Evolutionary conservation across 2,797 vertebrate species (phyloP), one percentile per base, ranked within the genome.

Genomic region (Tapera naevia): DNA sequence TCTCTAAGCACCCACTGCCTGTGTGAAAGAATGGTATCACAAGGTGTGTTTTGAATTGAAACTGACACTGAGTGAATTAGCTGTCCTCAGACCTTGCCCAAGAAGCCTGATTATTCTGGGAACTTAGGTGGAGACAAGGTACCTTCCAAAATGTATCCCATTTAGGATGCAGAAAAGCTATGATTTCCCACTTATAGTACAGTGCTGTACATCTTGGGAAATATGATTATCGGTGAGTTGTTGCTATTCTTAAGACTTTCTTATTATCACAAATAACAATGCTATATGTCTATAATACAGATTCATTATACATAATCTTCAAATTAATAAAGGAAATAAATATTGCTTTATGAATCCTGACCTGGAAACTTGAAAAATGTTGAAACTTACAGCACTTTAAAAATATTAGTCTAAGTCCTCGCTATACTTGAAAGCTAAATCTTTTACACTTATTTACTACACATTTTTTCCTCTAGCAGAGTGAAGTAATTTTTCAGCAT

Each of bases 401-500:
- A 93, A 89, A 62, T 82, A 66, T 7, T 65, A 43, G 64, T 65
- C 39, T 75, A 75, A 91, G 78, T 85, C 61, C 32, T 94, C 82
- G 69, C 18, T 66, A 19, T 43, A 35, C 11, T 70, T 86, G 82
- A 92, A 92, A 86, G 53, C 21, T 74, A 76, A 45, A 81, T 71
- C 17, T 5, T 90, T 88, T 80, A 84, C 9, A 41, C 32, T 78
- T 86, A 56, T 58, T 86, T 91, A 67, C 30, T 56, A 35, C 33
- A 72, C 7, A n/a, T 41, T 45, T 91, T 95, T 87, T 86, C 53
- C 4, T 78, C 64, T 72, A 89, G 64, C 28, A 65, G 35, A 96
- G 72, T 66, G 85, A 93, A 95, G 83, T 80, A 11, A 91, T 75
- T 94, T 94, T 90, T 94, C 70, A 64, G 56, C 58, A 87, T 86